Percentiles rank a stretch among this genome's conserved stretches.
Conservation (phyloP, 2,888 invertebrate genomes). For the Galerucella nymphaeae region DNA sequence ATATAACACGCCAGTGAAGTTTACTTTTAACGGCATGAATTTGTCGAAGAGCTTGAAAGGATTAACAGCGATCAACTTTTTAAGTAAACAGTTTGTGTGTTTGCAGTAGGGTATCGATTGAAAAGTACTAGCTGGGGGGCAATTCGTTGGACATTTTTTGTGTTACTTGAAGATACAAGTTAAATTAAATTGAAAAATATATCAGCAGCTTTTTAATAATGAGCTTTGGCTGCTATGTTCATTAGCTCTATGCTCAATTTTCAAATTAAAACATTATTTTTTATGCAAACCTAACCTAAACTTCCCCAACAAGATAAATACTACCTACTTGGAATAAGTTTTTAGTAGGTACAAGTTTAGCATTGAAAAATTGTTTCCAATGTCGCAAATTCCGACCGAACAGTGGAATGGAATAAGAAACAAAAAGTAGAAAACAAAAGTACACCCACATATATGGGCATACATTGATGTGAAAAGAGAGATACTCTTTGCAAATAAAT, state of each 20-base stretch:
- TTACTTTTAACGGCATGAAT: constrained; percentile 25
- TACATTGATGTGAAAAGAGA: constrained; percentile 47
- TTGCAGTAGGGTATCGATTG: constrained; percentile 30
- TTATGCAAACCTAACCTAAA: no score
- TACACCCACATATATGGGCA: constrained; percentile 29
- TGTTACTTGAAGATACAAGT: no score
- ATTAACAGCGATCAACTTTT: constrained; percentile 43
- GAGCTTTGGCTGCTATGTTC: no score
- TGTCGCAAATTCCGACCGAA: constrained; percentile 1
- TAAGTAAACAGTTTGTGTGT: constrained; percentile 39
- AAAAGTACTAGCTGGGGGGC: constrained; percentile 21
- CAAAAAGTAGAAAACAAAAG: constrained; percentile 34
- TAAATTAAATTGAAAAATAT: no score
- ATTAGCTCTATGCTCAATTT: no score
- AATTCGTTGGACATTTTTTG: constrained; percentile 14
- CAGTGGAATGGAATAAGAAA: constrained; percentile 32
- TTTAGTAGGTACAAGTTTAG: not conserved
- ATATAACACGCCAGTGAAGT: no score
- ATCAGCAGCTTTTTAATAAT: no score
- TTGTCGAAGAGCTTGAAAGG: constrained; percentile 38
- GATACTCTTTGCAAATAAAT: constrained; percentile 47
- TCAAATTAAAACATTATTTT: no score
- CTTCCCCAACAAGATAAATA: no score
- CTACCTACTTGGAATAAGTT: not conserved
- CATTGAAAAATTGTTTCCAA: not conserved